Conservation (phyloP, 2,888 invertebrate genomes). For the Thereva unica region DNA sequence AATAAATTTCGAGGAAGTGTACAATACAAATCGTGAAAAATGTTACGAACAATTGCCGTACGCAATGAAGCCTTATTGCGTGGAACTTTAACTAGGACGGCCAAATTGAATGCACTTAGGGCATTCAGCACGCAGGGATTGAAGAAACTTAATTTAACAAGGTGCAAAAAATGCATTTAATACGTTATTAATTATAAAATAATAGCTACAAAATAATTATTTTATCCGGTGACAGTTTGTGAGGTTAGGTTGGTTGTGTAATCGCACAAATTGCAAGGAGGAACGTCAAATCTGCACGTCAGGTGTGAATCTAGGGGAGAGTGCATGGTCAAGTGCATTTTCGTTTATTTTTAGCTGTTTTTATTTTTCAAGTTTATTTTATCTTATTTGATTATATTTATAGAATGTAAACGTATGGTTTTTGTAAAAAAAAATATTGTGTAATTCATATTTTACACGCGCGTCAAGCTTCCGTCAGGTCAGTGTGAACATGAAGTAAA, state of each 20-base stretch:
- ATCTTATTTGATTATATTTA: no score
- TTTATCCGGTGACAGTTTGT: slow-evolving; percentile 9
- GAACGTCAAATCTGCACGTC: not conserved
- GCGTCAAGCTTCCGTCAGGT: no score
- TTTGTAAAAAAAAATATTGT: no score
- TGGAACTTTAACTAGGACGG: slow-evolving; percentile 64
- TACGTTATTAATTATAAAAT: not conserved
- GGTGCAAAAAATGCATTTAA: slow-evolving; percentile 1
- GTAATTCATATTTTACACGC: no score
- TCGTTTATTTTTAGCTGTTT: no score
- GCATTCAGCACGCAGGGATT: slow-evolving; percentile 29
- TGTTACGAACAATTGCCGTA: slow-evolving; percentile 75
- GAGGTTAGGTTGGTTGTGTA: slow-evolving; percentile 39
- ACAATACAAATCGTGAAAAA: slow-evolving; percentile 53
- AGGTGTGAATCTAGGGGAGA: no score
- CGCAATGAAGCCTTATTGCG: slow-evolving; percentile 69
- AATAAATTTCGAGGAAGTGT: not conserved
- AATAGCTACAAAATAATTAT: not conserved
- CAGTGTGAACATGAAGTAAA: no score
- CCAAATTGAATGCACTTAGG: slow-evolving; percentile 3
- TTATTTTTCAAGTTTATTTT: no score
- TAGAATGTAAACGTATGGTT: no score
- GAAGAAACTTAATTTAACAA: slow-evolving; percentile 18
- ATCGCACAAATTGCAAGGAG: slow-evolving; percentile 5
- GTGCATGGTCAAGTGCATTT: no score